Evolutionary conservation across 1,140 invertebrate genomes (phyloP).

Genomic region (Trichonephila inaurata): DNA sequence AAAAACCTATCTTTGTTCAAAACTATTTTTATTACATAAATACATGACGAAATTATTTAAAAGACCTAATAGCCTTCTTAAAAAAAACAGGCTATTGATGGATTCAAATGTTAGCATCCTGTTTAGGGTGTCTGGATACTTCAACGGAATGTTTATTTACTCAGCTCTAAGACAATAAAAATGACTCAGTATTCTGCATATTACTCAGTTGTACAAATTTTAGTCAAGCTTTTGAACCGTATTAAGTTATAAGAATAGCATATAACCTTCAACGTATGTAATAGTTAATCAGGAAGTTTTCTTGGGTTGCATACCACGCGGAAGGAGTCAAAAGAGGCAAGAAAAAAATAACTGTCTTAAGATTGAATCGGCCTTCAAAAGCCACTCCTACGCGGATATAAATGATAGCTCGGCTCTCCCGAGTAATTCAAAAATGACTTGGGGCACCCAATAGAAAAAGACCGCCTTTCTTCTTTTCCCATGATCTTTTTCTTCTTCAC

Average conservation of each 20-base stretch:
- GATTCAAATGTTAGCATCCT: too few species aligned
- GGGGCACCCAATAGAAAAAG: background rate
- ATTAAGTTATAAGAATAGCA: background rate
- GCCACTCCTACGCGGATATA: conserved; percentile 40
- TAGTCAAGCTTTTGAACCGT: too few species aligned
- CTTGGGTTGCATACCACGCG: background rate
- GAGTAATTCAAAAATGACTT: background rate
- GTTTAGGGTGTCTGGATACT: too few species aligned
- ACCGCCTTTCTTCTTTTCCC: background rate
- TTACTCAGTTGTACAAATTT: too few species aligned
- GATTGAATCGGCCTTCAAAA: conserved; percentile 63
- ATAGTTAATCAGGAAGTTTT: conserved; percentile 64
- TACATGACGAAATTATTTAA: too few species aligned
- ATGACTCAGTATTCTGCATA: too few species aligned
- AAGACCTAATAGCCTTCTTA: too few species aligned
- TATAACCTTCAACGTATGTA: background rate
- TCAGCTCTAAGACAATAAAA: too few species aligned
- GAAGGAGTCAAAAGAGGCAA: conserved; percentile 1
- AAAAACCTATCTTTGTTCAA: too few species aligned
- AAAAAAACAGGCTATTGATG: too few species aligned
- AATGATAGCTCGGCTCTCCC: background rate
- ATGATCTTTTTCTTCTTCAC: background rate
- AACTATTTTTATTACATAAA: too few species aligned
- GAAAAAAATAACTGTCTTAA: background rate
- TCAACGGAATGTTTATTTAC: too few species aligned